A percentile compares a stretch with the other conserved stretches of the same genome.
Conservation (phyloP, 2,113 vertebrate genomes). For the Lepus timidus region DNA sequence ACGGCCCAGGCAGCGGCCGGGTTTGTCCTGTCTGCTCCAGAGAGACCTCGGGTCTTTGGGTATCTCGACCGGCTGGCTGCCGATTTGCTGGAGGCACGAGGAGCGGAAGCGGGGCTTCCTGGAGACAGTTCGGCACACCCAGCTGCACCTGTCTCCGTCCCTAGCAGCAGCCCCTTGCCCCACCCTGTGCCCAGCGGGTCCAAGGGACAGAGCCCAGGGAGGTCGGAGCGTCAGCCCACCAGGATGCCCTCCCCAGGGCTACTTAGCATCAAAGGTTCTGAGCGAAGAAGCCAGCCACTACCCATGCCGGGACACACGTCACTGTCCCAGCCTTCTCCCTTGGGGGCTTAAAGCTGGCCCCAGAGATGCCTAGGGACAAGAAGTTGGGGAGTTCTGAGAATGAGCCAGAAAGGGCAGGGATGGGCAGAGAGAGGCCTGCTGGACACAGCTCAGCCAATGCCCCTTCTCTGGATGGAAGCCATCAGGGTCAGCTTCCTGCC, state of each 20-base stretch:
- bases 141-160: accelerated
- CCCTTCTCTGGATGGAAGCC: not conserved
- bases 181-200: too few relatives aligned
- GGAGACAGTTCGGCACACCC: too few relatives aligned
- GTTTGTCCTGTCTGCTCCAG: not conserved
- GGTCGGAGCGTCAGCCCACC: too few relatives aligned
- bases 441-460: accelerated
- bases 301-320: not conserved
- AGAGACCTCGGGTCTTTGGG: not conserved
- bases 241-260: too few relatives aligned
- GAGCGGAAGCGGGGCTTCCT: too few relatives aligned
- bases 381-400: not conserved
- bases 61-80: too few relatives aligned
- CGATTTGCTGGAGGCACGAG: too few relatives aligned
- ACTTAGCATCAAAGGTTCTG: not conserved
- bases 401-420: accelerated
- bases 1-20: accelerated
- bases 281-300: not conserved
- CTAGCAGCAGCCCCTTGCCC: too few relatives aligned
- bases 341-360: not conserved
- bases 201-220: too few relatives aligned
- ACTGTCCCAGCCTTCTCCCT: not conserved
- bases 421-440: not conserved
- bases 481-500: accelerated
- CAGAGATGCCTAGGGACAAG: not conserved